Conservation (phyloP, 2,888 invertebrate genomes). For the Spialia ferax region DNA sequence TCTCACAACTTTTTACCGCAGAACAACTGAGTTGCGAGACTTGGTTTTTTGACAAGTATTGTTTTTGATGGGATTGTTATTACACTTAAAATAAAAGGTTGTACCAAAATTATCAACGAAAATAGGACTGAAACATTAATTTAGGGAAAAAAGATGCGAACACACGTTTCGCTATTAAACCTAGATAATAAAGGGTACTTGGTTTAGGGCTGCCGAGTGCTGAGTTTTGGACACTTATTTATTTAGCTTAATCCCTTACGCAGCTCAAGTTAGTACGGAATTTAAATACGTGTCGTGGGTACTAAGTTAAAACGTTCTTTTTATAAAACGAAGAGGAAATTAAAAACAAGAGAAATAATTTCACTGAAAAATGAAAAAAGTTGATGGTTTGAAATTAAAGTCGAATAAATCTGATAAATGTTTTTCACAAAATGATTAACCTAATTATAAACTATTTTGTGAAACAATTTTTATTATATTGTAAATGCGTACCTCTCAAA, state of each 20-base stretch:
- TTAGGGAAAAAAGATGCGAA: slow-evolving; percentile 46
- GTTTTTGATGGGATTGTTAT: too few species aligned
- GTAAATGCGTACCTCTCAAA: too few species aligned
- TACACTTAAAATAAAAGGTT: too few species aligned
- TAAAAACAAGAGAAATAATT: too few species aligned
- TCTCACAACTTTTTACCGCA: too few species aligned
- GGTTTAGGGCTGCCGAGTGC: slow-evolving; percentile 43
- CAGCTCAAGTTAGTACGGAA: slow-evolving; percentile 51
- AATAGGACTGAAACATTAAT: slow-evolving; percentile 24
- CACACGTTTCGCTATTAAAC: slow-evolving; percentile 51
- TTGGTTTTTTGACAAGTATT: too few species aligned
- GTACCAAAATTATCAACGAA: neutral
- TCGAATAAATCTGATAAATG: neutral
- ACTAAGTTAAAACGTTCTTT: neutral
- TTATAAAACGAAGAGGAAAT: too few species aligned
- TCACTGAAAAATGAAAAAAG: too few species aligned
- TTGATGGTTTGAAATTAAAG: neutral
- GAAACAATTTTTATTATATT: too few species aligned
- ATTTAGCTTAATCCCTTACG: slow-evolving; percentile 61
- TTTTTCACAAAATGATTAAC: too few species aligned
- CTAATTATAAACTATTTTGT: too few species aligned
- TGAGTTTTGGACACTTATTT: slow-evolving; percentile 54
- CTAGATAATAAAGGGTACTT: slow-evolving; percentile 52
- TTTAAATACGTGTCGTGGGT: slow-evolving; percentile 25
- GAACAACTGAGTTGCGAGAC: too few species aligned